Conservation (phyloP, 2,113 vertebrate species). For the Rattus rattus region DNA sequence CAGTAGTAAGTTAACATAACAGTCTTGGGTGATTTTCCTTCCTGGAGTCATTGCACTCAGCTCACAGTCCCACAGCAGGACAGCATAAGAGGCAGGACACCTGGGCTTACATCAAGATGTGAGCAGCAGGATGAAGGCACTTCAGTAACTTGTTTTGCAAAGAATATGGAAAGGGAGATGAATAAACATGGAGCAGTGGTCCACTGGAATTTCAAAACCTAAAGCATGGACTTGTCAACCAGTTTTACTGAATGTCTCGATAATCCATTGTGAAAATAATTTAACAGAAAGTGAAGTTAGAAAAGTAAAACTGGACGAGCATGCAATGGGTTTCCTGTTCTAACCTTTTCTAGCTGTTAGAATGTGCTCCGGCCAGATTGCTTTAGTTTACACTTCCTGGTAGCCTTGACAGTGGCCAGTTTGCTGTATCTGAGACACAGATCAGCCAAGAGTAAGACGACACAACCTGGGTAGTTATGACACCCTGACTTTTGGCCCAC, state of each 20-base stretch:
- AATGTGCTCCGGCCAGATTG: not conserved
- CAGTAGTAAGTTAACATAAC: not conserved
- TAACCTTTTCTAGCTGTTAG: not conserved
- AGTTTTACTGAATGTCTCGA: not conserved
- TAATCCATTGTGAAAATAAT: not conserved
- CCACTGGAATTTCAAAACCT: not conserved
- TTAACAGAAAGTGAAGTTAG: not conserved
- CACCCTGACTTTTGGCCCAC: not conserved
- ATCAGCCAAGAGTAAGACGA: not conserved
- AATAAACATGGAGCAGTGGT: not conserved
- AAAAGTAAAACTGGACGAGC: not conserved
- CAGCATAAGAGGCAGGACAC: not conserved
- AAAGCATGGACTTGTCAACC: not conserved
- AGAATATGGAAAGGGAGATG: not conserved
- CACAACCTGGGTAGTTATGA: not conserved
- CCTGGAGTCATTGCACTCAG: not conserved
- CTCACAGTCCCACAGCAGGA: not conserved
- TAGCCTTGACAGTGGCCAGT: not conserved
- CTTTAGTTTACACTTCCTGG: not conserved
- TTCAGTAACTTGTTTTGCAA: not conserved
- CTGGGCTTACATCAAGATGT: not conserved
- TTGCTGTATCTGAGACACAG: not conserved
- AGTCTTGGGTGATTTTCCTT: not conserved
- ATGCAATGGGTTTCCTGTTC: not conserved
- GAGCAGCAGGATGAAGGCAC: not conserved